These are phyloP conservation scores for Dipodomys stephensi DNA, from an alignment of 2,113 vertebrate species.

Conservation along the genomic window DNA sequence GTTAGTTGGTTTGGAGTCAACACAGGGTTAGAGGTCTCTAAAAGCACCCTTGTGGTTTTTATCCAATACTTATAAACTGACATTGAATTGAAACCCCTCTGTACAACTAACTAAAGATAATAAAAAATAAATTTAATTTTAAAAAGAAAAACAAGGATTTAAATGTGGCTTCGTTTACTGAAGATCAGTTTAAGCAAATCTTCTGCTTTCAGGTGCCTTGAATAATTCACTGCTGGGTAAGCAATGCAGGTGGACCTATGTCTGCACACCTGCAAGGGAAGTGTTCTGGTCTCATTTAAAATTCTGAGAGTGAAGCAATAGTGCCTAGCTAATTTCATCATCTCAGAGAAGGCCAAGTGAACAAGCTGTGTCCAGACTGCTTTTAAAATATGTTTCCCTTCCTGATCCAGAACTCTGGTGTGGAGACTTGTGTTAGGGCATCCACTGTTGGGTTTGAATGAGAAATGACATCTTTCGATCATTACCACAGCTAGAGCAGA, in stretches of 20 bases:
- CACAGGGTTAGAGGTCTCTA: neutral
- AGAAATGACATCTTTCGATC: neutral
- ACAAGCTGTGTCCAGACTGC: neutral
- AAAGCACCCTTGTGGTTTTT: slow-evolving; percentile 4
- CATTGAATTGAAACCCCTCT: no score
- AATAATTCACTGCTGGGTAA: neutral
- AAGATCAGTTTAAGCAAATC: slow-evolving; percentile 68
- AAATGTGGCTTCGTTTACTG: slow-evolving; percentile 19
- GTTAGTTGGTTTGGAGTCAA: neutral
- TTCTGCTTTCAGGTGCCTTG: slow-evolving; percentile 36
- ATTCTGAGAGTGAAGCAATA: slow-evolving; percentile 4
- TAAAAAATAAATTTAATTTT: no score
- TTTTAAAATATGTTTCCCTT: neutral
- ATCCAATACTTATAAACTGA: neutral
- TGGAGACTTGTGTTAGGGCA: no score
- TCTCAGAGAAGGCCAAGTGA: neutral
- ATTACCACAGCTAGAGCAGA: neutral
- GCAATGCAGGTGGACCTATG: slow-evolving; percentile 16
- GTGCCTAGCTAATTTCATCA: neutral
- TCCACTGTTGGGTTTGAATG: neutral
- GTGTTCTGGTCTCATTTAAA: slow-evolving; percentile 25
- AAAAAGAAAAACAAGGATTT: slow-evolving; percentile 28
- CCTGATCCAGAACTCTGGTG: neutral
- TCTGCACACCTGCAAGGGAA: slow-evolving; percentile 71
- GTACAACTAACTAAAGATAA: no score